Evolutionary conservation across 2,797 vertebrate species (phyloP), one percentile per base, ranked within the genome.

Genomic region (Phylloscopus collybita): DNA sequence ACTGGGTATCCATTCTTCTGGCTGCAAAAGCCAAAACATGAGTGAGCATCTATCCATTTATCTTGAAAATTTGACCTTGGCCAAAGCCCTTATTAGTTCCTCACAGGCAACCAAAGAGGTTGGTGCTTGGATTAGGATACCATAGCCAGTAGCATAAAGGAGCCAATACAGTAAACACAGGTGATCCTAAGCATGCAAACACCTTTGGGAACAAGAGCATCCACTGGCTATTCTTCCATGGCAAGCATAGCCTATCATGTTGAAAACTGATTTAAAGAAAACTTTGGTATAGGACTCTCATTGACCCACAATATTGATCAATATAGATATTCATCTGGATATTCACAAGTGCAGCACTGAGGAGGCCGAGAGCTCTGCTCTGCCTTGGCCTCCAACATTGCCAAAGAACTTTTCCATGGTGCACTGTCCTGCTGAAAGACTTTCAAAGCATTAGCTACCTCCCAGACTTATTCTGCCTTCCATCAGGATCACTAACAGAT

Each of bases 151-250:
- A 74, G 14, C 60, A 65, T 25, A 34, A 92, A 76, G 64, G n/a
- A 87, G 10, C 10, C 74, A 76, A 62, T 20, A 45, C 1, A 65
- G 8, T 27, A 62, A 82, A 76, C 42, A 53, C 14, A 75, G 56
- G 44, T 0, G 2, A 60, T 23, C 1, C 0, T 17, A 66, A 53
- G 25, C 16, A 21, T 14, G 21, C 11, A 27, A 65, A 78, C 0
- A 20, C 2, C 10, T 49, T 26, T 13, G 22, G 56, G n/a, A 92
- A 45, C 26, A 56, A 54, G 11, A 72, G 16, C 4, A 65, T 27
- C 61, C 47, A 12, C 9, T 36, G 44, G 13, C 5, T 66, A 20
- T 13, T 53, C 6, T 49, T 51, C 30, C 53, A 2, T 17, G 6
- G 19, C 40, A 57, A 78, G 50, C 32, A 67, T 19, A 73, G 65